phyloP scores from a whole-genome alignment of 2,888 invertebrate species.

The Drosophila longiperda region DNA sequence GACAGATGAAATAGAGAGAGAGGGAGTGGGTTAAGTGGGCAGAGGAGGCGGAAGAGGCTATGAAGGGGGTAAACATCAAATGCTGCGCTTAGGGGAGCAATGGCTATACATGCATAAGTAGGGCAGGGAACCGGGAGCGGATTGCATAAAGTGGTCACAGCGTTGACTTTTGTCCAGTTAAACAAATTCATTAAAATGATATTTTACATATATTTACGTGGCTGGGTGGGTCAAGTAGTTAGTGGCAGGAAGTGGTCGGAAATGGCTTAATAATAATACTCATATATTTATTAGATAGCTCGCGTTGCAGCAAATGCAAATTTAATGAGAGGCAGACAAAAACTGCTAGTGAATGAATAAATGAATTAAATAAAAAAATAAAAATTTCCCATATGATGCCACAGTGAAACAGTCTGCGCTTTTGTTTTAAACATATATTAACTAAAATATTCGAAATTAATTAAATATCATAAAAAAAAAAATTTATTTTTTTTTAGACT shows the following conservation, averaged over 20 bases:
- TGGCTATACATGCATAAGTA: conserved; percentile 5
- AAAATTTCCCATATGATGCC: neutral
- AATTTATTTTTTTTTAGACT: neutral
- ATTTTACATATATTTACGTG: conserved; percentile 47
- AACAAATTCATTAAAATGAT: conserved; percentile 62
- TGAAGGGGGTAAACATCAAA: conserved; percentile 36
- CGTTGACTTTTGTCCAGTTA: conserved; percentile 43
- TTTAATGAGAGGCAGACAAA: conserved; percentile 6
- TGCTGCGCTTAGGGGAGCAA: conserved; percentile 26
- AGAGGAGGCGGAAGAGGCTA: neutral
- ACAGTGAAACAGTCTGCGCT: neutral
- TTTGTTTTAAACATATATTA: neutral
- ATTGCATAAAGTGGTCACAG: conserved; percentile 13
- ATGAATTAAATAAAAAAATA: neutral
- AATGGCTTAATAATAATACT: conserved; percentile 43
- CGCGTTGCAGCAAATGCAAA: conserved; percentile 18
- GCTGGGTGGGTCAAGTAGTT: conserved; percentile 9
- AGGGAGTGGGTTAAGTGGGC: neutral
- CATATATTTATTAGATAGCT: conserved; percentile 34
- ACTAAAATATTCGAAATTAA: neutral
- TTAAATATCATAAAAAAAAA: neutral
- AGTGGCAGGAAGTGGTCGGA: conserved; percentile 13
- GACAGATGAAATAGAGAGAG: neutral
- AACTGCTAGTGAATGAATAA: neutral
- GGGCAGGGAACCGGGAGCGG: conserved; percentile 1